A percentile compares a stretch with the other conserved stretches of the same genome.
Evolutionary conservation across 2,888 invertebrate genomes (phyloP).

Genomic region (Isotomurus palustris): DNA sequence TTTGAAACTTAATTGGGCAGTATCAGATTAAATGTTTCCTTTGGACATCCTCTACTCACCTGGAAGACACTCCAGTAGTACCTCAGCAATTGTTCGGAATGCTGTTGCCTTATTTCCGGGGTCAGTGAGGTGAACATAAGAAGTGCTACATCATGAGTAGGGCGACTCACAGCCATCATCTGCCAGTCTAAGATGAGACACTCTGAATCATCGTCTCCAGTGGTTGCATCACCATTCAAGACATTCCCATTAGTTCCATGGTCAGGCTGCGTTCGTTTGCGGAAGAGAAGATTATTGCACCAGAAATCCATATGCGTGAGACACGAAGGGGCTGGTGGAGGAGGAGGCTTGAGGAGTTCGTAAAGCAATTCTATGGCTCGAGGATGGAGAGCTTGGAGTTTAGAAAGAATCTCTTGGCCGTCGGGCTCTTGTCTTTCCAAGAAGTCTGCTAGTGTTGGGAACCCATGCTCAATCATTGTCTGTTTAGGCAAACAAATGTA

Average conservation of each 20-base stretch:
- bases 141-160: conserved; percentile 47
- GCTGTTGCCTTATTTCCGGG: conserved; percentile 37
- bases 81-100: conserved; percentile 39
- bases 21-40: neutral
- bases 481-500: conserved; percentile 7
- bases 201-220: conserved; percentile 17
- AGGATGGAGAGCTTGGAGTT: conserved; percentile 42
- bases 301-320: conserved; percentile 47
- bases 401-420: conserved; percentile 39
- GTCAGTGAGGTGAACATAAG: conserved; percentile 45
- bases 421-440: conserved; percentile 43
- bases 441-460: conserved; percentile 42
- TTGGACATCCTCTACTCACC: conserved; percentile 15
- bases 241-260: conserved; percentile 15
- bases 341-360: conserved; percentile 43
- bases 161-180: conserved; percentile 47
- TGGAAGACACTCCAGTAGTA: conserved; percentile 45
- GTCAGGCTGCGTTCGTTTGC: conserved; percentile 31
- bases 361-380: conserved; percentile 42
- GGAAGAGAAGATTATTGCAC: conserved; percentile 48
- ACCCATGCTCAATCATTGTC: conserved; percentile 46
- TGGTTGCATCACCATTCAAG: conserved; percentile 14
- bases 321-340: conserved; percentile 39
- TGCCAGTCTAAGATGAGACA: conserved; percentile 48
- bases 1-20: neutral